phyloP scores from a whole-genome alignment of 1,140 invertebrate species.

The Saccostrea cuccullata region DNA sequence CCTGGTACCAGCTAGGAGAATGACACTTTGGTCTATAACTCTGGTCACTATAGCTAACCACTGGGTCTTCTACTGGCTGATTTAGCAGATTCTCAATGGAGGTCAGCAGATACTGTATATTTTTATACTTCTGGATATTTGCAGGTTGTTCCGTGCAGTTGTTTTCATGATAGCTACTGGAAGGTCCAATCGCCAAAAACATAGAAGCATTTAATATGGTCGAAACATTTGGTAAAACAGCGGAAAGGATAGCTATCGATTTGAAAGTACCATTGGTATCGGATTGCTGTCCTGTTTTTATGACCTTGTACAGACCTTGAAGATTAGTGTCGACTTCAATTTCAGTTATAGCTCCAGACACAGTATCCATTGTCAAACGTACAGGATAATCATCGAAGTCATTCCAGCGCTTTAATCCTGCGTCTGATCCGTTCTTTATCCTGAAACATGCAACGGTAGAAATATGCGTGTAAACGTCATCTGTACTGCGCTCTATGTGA shows the following conservation, averaged over 20 bases:
- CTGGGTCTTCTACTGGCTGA: background rate
- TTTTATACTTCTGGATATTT: conserved; percentile 9
- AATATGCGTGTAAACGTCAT: background rate
- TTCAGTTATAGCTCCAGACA: conserved; percentile 8
- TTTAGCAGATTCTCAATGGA: background rate
- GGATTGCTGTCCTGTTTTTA: background rate
- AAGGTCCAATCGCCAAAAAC: background rate
- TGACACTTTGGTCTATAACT: conserved; percentile 17
- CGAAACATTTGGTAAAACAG: background rate
- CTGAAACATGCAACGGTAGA: background rate
- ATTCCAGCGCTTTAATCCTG: conserved; percentile 4
- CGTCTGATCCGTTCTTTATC: conserved; percentile 12
- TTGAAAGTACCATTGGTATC: background rate
- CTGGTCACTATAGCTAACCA: background rate
- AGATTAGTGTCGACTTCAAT: background rate
- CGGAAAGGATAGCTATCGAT: background rate
- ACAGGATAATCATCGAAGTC: conserved; percentile 21
- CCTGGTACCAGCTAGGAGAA: conserved; percentile 9
- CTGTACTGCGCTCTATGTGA: background rate
- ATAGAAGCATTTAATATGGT: background rate
- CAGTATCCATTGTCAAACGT: background rate
- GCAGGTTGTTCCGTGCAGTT: background rate
- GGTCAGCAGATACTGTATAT: background rate
- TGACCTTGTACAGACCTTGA: background rate
- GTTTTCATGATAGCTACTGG: background rate